Conservation (phyloP, 2,888 invertebrate species). For the Glaucopsyche alexis region DNA sequence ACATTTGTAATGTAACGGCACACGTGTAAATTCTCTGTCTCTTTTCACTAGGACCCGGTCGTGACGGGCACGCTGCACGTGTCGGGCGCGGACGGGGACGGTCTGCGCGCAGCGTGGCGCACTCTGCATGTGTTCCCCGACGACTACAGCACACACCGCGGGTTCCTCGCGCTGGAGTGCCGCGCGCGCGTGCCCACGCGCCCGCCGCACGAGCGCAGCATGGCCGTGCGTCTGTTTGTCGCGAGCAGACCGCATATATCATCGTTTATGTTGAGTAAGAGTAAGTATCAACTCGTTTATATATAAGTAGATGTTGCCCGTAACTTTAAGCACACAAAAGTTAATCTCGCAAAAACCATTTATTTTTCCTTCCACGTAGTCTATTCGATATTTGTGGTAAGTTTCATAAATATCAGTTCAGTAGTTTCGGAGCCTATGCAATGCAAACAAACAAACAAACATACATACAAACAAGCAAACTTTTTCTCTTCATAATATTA, state of each 20-base stretch:
- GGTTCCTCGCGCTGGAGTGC: slow-evolving; percentile 65
- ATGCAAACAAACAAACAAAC: too few species aligned
- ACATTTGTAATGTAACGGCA: too few species aligned
- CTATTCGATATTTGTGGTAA: too few species aligned
- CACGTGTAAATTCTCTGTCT: background rate
- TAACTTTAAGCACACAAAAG: too few species aligned
- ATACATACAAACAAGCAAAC: too few species aligned
- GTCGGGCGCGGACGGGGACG: slow-evolving; percentile 69
- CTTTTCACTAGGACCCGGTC: slow-evolving; percentile 58
- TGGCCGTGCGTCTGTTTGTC: slow-evolving; percentile 71
- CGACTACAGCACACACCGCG: slow-evolving; percentile 67
- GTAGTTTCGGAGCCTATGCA: too few species aligned
- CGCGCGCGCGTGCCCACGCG: slow-evolving; percentile 63
- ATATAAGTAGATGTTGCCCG: background rate
- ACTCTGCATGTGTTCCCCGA: slow-evolving; percentile 68
- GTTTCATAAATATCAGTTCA: too few species aligned
- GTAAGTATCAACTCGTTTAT: slow-evolving; percentile 51
- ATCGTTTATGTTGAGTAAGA: slow-evolving; percentile 75
- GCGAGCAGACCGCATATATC: slow-evolving; percentile 70
- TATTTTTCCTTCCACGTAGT: background rate
- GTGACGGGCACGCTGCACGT: slow-evolving; percentile 63
- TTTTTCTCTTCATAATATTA: too few species aligned
- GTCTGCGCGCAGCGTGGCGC: slow-evolving; percentile 68
- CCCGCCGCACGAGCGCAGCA: slow-evolving; percentile 62
- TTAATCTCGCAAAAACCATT: too few species aligned